phyloP scores from a whole-genome alignment of 1,140 invertebrate species.

The Drosophila novamexicana region DNA sequence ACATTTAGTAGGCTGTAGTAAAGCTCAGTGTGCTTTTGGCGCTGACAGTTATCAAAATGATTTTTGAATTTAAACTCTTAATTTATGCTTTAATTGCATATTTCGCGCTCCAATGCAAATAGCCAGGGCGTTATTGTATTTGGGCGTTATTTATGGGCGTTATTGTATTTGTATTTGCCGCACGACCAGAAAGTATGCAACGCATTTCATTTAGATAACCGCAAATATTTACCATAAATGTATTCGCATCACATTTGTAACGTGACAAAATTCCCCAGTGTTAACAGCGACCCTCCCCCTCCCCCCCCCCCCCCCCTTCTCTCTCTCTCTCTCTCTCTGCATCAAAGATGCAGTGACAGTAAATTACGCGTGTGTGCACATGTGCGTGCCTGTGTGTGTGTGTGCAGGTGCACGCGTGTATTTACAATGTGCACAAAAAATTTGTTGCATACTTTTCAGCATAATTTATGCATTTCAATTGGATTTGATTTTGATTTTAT shows the following conservation, averaged over 20 bases:
- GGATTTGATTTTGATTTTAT: constrained; percentile 40
- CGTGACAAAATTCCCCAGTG: constrained; percentile 39
- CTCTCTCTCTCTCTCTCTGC: too few species aligned
- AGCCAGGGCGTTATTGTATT: constrained; percentile 1
- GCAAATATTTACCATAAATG: constrained; percentile 78
- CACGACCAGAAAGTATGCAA: constrained; percentile 49
- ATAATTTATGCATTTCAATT: constrained; percentile 60
- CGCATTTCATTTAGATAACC: constrained; percentile 81
- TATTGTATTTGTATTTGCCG: constrained; percentile 18
- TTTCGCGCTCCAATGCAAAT: constrained; percentile 59
- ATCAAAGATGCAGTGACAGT: background rate
- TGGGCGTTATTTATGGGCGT: constrained; percentile 34
- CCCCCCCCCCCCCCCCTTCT: background rate
- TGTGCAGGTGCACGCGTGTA: constrained; percentile 14
- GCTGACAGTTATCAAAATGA: constrained; percentile 29
- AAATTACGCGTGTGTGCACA: constrained; percentile 41
- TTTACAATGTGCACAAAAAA: constrained; percentile 37
- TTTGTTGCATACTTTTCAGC: constrained; percentile 53
- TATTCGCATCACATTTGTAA: constrained; percentile 61
- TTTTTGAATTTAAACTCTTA: constrained; percentile 73
- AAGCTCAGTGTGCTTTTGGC: constrained; percentile 12
- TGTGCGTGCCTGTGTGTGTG: constrained; percentile 9
- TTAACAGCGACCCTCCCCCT: background rate
- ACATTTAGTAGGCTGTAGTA: too few species aligned
- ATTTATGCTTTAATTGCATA: constrained; percentile 81